Conservation (phyloP, 2,888 invertebrate species). For the Gandaritis pyraliata region DNA sequence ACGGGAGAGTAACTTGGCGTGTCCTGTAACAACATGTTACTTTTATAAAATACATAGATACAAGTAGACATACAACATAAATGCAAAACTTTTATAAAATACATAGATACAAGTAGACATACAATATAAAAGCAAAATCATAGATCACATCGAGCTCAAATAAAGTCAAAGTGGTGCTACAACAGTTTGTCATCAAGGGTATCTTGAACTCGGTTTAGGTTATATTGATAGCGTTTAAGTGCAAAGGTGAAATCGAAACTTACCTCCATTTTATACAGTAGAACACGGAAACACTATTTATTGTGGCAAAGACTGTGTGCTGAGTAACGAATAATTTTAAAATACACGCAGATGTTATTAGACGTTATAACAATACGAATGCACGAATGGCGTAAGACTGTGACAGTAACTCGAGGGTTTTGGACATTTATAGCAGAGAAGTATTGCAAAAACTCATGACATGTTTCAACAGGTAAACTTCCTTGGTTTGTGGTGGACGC, state of each 20-base stretch:
- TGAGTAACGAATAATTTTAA: neutral
- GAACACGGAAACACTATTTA: constrained; percentile 2
- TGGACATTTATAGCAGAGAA: constrained; percentile 1
- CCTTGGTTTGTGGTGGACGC: constrained; percentile 2
- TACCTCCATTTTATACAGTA: neutral
- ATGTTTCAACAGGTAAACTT: constrained; percentile 1
- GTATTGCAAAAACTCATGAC: constrained; percentile 1
- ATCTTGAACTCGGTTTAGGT: neutral
- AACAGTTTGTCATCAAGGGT: neutral
- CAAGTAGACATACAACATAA: no score
- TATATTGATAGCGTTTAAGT: constrained; percentile 1
- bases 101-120: no score
- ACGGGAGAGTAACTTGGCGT: no score
- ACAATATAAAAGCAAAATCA: no score
- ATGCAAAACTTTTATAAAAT: no score
- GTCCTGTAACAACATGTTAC: no score
- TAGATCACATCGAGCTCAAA: constrained; percentile 18
- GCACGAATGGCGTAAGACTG: constrained; percentile 2
- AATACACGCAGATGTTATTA: constrained; percentile 2
- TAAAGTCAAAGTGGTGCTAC: neutral
- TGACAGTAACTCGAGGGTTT: constrained; percentile 1
- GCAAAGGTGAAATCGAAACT: neutral
- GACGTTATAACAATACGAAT: neutral
- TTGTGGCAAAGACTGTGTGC: constrained; percentile 2
- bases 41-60: no score